Base-by-base conservation (phyloP, 2,113 vertebrate species). In the Serinus canaria region DNA sequence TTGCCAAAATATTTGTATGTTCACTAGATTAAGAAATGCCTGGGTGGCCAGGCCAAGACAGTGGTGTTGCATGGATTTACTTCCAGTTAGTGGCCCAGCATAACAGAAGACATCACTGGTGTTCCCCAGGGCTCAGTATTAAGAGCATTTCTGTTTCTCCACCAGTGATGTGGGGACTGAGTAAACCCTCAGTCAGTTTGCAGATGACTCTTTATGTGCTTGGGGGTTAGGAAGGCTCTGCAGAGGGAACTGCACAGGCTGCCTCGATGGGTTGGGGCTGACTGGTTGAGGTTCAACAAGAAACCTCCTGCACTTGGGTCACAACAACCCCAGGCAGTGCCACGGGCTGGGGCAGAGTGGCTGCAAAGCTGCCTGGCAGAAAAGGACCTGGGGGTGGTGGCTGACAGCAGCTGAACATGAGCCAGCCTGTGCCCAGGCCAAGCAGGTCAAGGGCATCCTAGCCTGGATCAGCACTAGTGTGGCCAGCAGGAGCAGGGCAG, bases 241-340 rank as follows among this genome's bases (percentile, higher is more conserved):
- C 30, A 89, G 39, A 60, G 39, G 30, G n/a, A n/a, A 2, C 11
- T 60, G 52, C 6, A 30, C 13, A 53, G 20, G 9, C 8, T 46
- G 20, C 37, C 75, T n/a, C 0, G 0, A 15, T 60, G 46, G 30
- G 20, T n/a, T 46, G 5, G 53, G 14, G 39, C 11, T 4, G 3
- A 7, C 10, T 21, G 9, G 7, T 24, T 17, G n/a, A 55, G 17
- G 14, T 55, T 89, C 17, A 62, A 41, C 39, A 60, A 47, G 33
- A 68, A 55, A 18, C 1, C 1, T 62, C n/a, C 41, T 35, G 24
- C 55, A 35, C 14, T 41, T 83, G 2, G 37, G 21, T 69, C n/a
- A 5, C 47, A 55, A 25, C 16, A 60, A 19, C 7, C 24, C 17
- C 9, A 35, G 9, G 30, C n/a, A 47, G 17, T 18, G 13, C 21